These are phyloP conservation scores for Semaprochilodus insignis DNA, from an alignment of 2,797 vertebrate genomes.

Conservation along the genomic window DNA sequence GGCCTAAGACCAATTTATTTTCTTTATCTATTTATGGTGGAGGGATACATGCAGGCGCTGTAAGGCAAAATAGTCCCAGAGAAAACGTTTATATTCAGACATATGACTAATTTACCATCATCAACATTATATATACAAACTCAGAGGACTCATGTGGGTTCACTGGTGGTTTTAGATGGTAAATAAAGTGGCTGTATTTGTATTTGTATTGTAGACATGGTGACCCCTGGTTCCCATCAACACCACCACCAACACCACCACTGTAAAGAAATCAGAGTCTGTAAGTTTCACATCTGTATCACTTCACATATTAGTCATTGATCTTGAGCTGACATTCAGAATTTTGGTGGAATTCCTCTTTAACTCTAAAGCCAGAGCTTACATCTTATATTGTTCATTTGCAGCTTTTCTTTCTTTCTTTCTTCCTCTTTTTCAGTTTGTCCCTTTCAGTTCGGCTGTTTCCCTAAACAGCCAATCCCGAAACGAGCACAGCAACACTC, in stretches of 20 bases:
- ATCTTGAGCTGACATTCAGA: background rate
- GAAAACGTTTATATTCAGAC: background rate
- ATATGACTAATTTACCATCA: too few species aligned
- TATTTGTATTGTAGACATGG: background rate
- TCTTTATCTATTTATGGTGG: background rate
- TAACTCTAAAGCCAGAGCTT: background rate
- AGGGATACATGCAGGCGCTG: background rate
- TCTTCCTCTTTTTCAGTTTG: background rate
- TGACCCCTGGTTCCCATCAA: background rate
- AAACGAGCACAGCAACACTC: conserved; percentile 6
- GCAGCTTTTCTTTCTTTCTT: background rate
- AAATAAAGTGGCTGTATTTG: too few species aligned
- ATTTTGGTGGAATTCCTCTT: background rate
- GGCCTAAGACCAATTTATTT: background rate
- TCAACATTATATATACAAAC: too few species aligned
- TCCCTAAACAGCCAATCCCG: background rate
- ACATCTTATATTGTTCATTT: background rate
- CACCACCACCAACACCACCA: background rate
- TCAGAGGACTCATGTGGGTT: too few species aligned
- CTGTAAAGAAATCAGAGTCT: background rate
- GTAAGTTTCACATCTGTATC: background rate
- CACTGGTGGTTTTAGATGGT: background rate
- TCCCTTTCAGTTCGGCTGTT: background rate
- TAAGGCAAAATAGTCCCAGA: background rate
- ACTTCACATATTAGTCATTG: background rate